Evolutionary conservation across 1,140 invertebrate species (phyloP).

Genomic region (Neotoxoptera formosana): DNA sequence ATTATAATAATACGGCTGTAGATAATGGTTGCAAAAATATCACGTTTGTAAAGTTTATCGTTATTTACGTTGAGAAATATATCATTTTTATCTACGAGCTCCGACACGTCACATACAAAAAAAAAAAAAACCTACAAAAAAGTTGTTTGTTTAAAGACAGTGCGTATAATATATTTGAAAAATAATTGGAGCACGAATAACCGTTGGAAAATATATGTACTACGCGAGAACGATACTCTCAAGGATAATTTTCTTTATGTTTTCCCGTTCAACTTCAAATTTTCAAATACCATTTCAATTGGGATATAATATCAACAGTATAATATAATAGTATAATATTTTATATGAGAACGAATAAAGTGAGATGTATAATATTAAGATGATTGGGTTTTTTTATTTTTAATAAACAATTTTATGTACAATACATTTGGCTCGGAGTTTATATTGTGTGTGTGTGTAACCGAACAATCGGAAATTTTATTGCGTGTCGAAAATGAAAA

Average conservation of each 20-base stretch:
- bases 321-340: not conserved
- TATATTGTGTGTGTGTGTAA: not conserved
- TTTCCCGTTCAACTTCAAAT: not conserved
- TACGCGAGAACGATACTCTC: not conserved
- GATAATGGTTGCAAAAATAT: not conserved
- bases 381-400: not conserved
- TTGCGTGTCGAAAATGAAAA: not conserved
- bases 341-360: not conserved
- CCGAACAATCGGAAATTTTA: not conserved
- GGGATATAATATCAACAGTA: not conserved
- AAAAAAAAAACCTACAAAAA: not conserved
- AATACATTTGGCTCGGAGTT: not conserved
- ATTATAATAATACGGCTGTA: not conserved
- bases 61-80: conserved; percentile 4
- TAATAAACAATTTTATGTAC: not conserved
- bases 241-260: not conserved
- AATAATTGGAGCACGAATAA: conserved; percentile 27
- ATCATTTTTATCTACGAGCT: conserved; percentile 19
- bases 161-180: conserved; percentile 1
- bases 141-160: conserved; percentile 16
- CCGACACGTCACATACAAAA: conserved; percentile 9
- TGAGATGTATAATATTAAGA: not conserved
- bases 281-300: not conserved
- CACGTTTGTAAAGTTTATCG: conserved; percentile 1
- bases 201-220: not conserved